Base-by-base conservation (phyloP, 2,797 vertebrate species). In the Sitta carolinensis region DNA sequence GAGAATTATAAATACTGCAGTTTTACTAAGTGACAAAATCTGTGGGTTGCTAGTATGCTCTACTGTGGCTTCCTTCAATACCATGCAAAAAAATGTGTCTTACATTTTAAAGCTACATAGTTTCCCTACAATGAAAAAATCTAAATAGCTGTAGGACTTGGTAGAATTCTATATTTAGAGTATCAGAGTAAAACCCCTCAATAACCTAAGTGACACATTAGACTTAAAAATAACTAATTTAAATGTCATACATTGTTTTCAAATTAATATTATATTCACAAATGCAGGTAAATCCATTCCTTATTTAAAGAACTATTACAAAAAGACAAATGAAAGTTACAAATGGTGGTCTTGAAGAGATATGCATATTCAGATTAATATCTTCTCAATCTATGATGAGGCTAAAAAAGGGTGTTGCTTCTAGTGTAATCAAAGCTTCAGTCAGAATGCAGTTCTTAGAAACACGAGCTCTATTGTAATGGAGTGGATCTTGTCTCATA, bases 201-300 rank as follows among this genome's bases (percentile, higher is more conserved):
- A 88, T 96, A 91, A 91, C 57, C 50, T 84, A 95, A 92, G 77
- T 93, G 86, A 47, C 84, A 94, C 81, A 83, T 96, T 94, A 84
- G 66, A 80, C 45, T 93, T 94, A 62, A 94, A 96, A 95, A 38
- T 69, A 85, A 52, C 83, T 92, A 88, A 95, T 96, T 96, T 95
- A 88, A 84, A 77, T 75, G 62, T 95, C 88, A 76, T 50, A n/a
- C 80, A 75, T 92, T 79, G 43, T 87, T 95, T 96, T 76, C 69
- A 54, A 68, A 78, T 95, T 92, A 94, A 74, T 95, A 87, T 93
- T 95, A 78, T 79, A 70, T 79, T 88, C 55, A 59, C 86, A 84
- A 76, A 90, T 91, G 64, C 57, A 91, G 79, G 64, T 58, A 50
- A 87, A 87, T 92, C 84, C 5, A 40, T 79, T 23, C 15, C 38